Percentiles rank a stretch among this genome's conserved stretches.
Evolutionary conservation across 2,888 invertebrate species (phyloP).

Genomic region (Pycnomerus fuliginosus): DNA sequence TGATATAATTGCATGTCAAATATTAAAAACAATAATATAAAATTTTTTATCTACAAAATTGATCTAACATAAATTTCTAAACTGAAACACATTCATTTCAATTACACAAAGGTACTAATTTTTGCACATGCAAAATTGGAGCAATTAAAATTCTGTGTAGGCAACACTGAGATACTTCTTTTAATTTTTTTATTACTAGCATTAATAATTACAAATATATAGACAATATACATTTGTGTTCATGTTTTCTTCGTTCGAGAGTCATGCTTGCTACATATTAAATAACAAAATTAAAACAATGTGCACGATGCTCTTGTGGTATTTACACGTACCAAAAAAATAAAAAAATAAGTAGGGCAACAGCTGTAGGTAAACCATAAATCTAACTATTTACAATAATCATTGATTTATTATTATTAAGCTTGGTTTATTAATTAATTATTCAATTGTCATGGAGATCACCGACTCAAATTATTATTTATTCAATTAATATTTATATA

Average conservation of each 20-base stretch:
- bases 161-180: conserved; percentile 48
- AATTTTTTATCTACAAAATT: conserved; percentile 47
- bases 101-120: conserved; percentile 47
- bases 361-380: conserved; percentile 16
- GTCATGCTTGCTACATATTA: conserved; percentile 44
- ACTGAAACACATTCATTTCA: conserved; percentile 47
- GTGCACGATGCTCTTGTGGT: conserved; percentile 40
- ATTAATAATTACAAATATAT: conserved; percentile 48
- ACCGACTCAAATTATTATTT: conserved; percentile 34
- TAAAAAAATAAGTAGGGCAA: conserved; percentile 32
- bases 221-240: conserved; percentile 46
- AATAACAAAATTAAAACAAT: conserved; percentile 48
- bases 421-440: conserved; percentile 24
- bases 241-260: conserved; percentile 29
- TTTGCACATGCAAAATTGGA: conserved; percentile 47
- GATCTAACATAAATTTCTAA: conserved; percentile 46
- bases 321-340: not conserved
- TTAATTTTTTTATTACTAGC: conserved; percentile 35
- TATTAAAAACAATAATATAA: conserved; percentile 48
- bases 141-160: conserved; percentile 47
- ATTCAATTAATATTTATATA: conserved; percentile 4
- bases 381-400: conserved; percentile 28
- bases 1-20: conserved; percentile 24
- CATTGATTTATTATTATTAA: conserved; percentile 30
- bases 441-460: conserved; percentile 50